Percentiles rank a stretch among this genome's conserved stretches.
These are phyloP conservation scores for Andrena praecox DNA, from an alignment of 2,888 invertebrate species.

Conservation along the genomic window DNA sequence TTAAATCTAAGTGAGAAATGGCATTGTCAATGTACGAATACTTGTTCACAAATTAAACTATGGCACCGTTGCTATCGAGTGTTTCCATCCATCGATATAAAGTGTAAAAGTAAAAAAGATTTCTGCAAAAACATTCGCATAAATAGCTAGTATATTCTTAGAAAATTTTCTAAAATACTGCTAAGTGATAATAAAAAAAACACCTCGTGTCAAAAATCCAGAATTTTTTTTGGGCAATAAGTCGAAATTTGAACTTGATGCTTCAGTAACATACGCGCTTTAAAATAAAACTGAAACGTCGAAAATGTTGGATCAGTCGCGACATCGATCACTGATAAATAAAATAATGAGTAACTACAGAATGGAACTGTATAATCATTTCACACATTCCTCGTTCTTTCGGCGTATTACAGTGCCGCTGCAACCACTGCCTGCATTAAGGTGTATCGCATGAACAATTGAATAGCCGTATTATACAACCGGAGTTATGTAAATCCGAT, in stretches of 20 bases:
- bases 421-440: background rate
- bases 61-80: conserved; percentile 11
- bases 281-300: too few species aligned
- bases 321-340: background rate
- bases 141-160: conserved; percentile 10
- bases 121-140: conserved; percentile 33
- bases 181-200: background rate
- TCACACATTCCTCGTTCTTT: background rate
- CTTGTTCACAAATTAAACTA: conserved; percentile 35
- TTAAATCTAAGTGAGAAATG: background rate
- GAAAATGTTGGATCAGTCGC: too few species aligned
- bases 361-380: conserved; percentile 1
- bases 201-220: too few species aligned
- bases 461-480: background rate
- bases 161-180: conserved; percentile 8
- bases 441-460: background rate
- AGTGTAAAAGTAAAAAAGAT: conserved; percentile 43
- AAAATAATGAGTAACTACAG: background rate
- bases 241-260: too few species aligned
- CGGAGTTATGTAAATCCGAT: background rate
- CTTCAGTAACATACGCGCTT: too few species aligned
- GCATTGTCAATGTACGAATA: conserved; percentile 50
- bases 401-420: background rate
- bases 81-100: background rate
- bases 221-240: too few species aligned